Base-by-base conservation (phyloP, 2,113 vertebrate species). In the Dipodomys stephensi region DNA sequence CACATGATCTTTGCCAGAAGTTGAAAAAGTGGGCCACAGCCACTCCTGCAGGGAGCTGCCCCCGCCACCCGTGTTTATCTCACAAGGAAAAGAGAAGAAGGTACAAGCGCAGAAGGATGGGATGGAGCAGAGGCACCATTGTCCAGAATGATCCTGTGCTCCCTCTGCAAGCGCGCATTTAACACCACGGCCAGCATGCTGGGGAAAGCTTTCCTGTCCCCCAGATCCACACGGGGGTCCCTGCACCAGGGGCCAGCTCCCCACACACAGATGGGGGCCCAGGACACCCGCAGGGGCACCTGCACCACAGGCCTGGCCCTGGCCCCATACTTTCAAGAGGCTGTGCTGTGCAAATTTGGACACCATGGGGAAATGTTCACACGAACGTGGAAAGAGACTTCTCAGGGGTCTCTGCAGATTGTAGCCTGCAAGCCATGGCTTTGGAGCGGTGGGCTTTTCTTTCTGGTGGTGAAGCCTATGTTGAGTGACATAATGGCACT, bases 11-110 rank as follows among this genome's bases (percentile, higher is more conserved):
- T 93, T 91, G 92, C 91, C 91, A 90, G 68, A 78, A 96, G 83
- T 95, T 93, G 68, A 86, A 88, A 96, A 97, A 97, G 83, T 96
- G 91, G 96, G 91, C 83, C 94, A 84, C 67, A 83, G 62, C 19
- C 0, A 44, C 72, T 44, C 57, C 46, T 81, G 28, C 27, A 35
- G n/a, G 67, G 95, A 78, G 87, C 77, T 91, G 77, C 68, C 32
- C 35, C 65, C 15, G 35, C 76, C 53, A 2, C 20, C 83, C 65
- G n/a, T 93, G 1, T 87, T 81, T 95, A n/a, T 28, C 73, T 32
- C 1, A 22, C 60, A 46, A 82, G 44, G 6, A 49, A 82, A 77
- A 13, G 23, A n/a, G 62, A 67, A n/a, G 46, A 32, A 46, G 3
- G 46, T 25, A 69, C 19, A 53, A 64, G 6, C 74, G 49, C 1